phyloP scores from a whole-genome alignment of 2,113 vertebrate genomes.

The Cromileptes altivelis region DNA sequence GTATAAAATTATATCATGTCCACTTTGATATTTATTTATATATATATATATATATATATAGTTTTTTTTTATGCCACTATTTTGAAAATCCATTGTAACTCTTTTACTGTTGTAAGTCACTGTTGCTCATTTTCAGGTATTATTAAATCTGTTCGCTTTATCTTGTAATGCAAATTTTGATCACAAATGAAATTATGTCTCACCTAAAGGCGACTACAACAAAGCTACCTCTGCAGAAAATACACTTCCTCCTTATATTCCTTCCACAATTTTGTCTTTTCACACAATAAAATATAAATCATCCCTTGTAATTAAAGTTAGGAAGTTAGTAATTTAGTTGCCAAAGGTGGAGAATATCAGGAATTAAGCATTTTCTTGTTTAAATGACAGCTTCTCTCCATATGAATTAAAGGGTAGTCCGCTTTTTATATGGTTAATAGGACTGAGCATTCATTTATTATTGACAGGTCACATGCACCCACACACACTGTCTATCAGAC shows the following conservation, averaged over 20 bases:
- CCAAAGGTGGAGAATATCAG: conserved; percentile 36
- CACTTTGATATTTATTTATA: conserved; percentile 84
- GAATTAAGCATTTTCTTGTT: conserved; percentile 20
- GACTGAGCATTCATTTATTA: conserved; percentile 4
- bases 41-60: background rate
- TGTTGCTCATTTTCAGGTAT: conserved; percentile 63
- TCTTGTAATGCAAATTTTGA: conserved; percentile 71
- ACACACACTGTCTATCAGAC: background rate
- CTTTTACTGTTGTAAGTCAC: conserved; percentile 47
- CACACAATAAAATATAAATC: conserved; percentile 35
- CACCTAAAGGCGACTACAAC: conserved; percentile 64
- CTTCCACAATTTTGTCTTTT: conserved; percentile 41
- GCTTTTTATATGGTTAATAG: background rate
- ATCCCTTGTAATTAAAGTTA: conserved; percentile 57
- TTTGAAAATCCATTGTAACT: conserved; percentile 63
- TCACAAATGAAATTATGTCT: conserved; percentile 61
- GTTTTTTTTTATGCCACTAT: conserved; percentile 46
- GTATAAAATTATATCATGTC: conserved; percentile 85
- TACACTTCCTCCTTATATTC: conserved; percentile 28
- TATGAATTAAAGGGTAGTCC: conserved; percentile 21
- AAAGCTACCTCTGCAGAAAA: conserved; percentile 38
- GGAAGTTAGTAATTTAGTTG: conserved; percentile 43
- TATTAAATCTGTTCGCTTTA: conserved; percentile 68
- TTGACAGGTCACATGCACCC: conserved; percentile 17
- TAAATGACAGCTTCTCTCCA: background rate